Evolutionary conservation across 2,797 vertebrate species (phyloP), one percentile per base, ranked within the genome.

Genomic region (Etheostoma nigrum): DNA sequence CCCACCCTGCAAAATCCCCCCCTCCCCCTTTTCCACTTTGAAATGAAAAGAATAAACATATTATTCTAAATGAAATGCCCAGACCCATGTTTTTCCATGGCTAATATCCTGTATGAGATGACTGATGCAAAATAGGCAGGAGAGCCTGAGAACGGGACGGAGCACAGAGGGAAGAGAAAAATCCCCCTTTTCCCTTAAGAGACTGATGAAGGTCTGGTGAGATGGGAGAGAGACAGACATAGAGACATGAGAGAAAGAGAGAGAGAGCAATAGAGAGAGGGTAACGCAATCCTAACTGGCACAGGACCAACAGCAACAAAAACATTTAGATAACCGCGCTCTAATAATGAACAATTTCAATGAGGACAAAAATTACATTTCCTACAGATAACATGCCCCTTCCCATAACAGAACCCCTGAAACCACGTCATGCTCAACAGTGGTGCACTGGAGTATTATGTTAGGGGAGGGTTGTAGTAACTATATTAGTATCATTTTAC

Each of bases 331-430:
- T 95, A 95, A 95, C 93, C 89, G 90, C 67, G 91, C 93, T 94
- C 94, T n/a, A 96, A 95, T 95, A 95, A 96, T 94, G 92, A 94
- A 95, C 88, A 91, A 95, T 95, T 95, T 95, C 94, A 95, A 94
- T 95, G 93, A 95, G 94, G 92, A 96, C 95, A 95, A 94, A 95
- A 95, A 95, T 95, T 93, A 95, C 94, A 95, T 95, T 95, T 96
- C 95, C 94, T 95, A 92, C 93, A 91, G 93, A 95, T 95, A 95
- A 95, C 94, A 95, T 93, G 93, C 86, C 92, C 91, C 92, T 95
- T 94, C 91, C 94, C 93, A 94, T 94, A 95, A 95, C 94, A 94
- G 88, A 88, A 86, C 86, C 88, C 87, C 74, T 30, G 74, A 89
- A 92, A 88, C 86, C 86, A 90, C 88, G 86, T 91, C 92, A 92